Evolutionary conservation across 1,140 invertebrate species (phyloP).

Genomic region (Dermatophagoides farinae): DNA sequence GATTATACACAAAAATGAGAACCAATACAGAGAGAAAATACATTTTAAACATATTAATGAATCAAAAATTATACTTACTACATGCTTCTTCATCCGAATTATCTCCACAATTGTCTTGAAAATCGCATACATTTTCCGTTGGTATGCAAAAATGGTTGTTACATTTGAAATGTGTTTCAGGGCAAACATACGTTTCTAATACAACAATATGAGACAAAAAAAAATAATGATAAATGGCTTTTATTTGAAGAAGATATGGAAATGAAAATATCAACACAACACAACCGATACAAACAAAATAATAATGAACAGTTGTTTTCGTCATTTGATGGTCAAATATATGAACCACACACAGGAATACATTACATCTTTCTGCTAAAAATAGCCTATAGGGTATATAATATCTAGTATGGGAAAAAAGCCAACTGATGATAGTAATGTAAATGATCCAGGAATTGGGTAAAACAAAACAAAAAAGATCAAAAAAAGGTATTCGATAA

Average conservation of each 20-base stretch:
- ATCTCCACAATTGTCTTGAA: constrained; percentile 56
- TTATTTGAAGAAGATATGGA: not conserved
- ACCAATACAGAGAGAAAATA: too few species aligned
- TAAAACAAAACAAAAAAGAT: too few species aligned
- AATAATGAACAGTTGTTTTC: constrained; percentile 4
- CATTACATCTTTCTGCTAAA: not conserved
- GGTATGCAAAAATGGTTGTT: constrained; percentile 11
- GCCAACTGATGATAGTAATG: not conserved
- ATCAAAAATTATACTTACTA: not conserved
- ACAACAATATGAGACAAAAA: not conserved
- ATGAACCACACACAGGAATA: not conserved
- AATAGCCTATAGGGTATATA: not conserved
- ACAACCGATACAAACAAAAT: not conserved
- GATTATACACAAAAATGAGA: too few species aligned
- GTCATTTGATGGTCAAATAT: not conserved
- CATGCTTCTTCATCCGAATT: not conserved
- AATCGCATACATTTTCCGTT: constrained; percentile 38
- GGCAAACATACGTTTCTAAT: constrained; percentile 11
- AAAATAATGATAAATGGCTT: not conserved
- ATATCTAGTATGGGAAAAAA: not conserved
- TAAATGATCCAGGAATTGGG: too few species aligned
- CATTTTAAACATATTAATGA: not conserved
- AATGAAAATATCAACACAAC: not conserved
- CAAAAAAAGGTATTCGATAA: not conserved
- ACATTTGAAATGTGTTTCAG: constrained; percentile 8